phyloP scores from a whole-genome alignment of 2,888 invertebrate genomes.

The Zootermopsis nevadensis region DNA sequence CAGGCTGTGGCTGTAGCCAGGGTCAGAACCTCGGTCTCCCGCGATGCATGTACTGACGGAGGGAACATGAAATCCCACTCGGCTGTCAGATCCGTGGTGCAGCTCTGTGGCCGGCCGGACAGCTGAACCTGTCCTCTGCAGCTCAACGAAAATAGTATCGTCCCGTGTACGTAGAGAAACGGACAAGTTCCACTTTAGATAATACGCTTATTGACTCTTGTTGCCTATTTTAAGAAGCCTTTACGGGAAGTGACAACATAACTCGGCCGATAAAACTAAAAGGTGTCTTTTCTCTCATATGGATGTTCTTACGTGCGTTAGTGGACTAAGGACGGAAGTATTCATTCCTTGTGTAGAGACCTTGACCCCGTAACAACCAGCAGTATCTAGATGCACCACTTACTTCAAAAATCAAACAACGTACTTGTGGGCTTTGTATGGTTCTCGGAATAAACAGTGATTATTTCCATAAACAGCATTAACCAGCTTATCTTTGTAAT shows the following conservation, averaged over 20 bases:
- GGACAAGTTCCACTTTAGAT: neutral
- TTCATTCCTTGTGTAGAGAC: no score
- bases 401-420: no score
- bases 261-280: neutral
- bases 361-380: no score
- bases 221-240: neutral
- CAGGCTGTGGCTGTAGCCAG: neutral
- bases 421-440: no score
- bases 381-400: no score
- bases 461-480: no score
- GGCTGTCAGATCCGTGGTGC: neutral
- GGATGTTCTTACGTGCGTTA: neutral
- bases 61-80: conserved; percentile 38
- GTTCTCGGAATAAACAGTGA: no score
- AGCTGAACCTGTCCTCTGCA: no score
- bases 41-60: neutral
- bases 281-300: neutral
- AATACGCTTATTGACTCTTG: neutral
- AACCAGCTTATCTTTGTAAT: no score
- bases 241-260: neutral
- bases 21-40: neutral
- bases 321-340: neutral
- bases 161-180: no score
- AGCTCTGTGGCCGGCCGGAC: neutral
- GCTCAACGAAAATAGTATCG: neutral